phyloP scores from a whole-genome alignment of 2,797 vertebrate genomes.

The Rhinoraja longicauda region DNA sequence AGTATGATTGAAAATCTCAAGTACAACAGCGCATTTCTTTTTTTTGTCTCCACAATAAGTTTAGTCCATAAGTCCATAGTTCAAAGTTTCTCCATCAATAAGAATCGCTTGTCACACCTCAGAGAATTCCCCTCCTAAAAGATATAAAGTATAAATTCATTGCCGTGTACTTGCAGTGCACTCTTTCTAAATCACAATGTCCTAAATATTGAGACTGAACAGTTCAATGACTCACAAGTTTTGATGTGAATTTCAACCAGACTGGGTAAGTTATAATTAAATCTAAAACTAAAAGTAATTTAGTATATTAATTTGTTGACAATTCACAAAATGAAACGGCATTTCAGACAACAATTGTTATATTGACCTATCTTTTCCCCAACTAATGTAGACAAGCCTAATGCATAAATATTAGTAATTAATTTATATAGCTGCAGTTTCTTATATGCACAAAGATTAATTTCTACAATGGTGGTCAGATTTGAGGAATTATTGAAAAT shows the following conservation, averaged over 20 bases:
- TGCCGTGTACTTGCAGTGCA: background rate
- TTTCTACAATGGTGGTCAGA: background rate
- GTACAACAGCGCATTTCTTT: background rate
- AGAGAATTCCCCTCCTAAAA: background rate
- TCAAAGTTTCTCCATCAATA: background rate
- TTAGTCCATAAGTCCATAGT: background rate
- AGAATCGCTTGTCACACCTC: background rate
- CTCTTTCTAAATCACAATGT: background rate
- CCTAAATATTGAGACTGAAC: background rate
- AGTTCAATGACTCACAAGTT: background rate
- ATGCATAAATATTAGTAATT: background rate
- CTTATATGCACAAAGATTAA: background rate
- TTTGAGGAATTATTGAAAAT: background rate
- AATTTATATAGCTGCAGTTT: background rate
- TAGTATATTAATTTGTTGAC: background rate
- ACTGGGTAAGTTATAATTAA: background rate
- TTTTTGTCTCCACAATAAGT: background rate
- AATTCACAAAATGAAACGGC: background rate
- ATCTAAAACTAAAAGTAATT: background rate
- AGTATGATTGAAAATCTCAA: background rate
- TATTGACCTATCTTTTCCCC: background rate
- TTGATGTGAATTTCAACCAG: background rate
- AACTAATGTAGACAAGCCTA: background rate
- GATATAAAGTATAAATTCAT: background rate
- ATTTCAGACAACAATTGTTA: background rate